Evolutionary conservation across 2,113 vertebrate genomes (phyloP).

Genomic region (Eubucco bourcierii): DNA sequence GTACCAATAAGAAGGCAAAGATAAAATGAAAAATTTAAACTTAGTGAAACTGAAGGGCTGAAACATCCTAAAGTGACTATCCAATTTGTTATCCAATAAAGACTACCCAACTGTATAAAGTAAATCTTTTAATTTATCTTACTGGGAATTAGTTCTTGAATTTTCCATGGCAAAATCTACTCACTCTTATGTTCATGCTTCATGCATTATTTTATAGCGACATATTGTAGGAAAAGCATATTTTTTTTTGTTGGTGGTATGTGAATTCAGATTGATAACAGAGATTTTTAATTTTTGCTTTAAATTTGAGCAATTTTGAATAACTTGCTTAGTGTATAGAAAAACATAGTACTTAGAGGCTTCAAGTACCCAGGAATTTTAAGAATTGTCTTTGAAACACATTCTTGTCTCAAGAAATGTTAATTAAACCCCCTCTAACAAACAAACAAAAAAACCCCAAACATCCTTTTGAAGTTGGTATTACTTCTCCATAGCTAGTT

Average conservation of each 20-base stretch:
- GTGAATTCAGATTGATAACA: background rate
- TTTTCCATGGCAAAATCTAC: background rate
- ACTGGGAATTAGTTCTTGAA: background rate
- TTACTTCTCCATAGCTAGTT: background rate
- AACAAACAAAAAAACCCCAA: no score
- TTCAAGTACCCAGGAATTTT: background rate
- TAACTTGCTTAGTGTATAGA: background rate
- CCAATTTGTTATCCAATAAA: background rate
- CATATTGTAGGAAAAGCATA: background rate
- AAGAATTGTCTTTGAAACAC: background rate
- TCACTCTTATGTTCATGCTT: background rate
- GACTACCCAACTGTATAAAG: background rate
- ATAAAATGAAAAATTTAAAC: background rate
- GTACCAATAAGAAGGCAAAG: background rate
- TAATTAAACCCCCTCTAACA: background rate
- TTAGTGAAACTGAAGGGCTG: background rate
- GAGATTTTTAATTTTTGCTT: background rate
- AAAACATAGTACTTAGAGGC: background rate
- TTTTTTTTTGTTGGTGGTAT: background rate
- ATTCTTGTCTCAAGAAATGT: background rate
- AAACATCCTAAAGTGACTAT: background rate
- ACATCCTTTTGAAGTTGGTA: rapidly evolving
- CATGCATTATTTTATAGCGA: background rate
- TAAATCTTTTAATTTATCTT: background rate
- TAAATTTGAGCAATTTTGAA: background rate